Base-by-base conservation (phyloP, 2,113 vertebrate species). In the Pseudorectes ferrugineus region DNA sequence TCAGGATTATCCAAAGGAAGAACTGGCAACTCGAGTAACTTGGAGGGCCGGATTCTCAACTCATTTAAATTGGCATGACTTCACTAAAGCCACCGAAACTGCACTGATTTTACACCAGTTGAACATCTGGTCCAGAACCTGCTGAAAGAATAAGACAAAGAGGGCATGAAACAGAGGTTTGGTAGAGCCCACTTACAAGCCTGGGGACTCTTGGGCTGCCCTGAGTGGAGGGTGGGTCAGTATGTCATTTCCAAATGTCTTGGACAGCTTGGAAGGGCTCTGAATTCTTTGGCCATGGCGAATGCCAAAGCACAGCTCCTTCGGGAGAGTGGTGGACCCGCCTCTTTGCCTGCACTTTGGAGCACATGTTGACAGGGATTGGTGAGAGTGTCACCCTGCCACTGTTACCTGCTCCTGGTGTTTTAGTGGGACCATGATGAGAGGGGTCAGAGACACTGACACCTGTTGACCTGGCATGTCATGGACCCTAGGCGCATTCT, bases 31-130 rank as follows among this genome's bases (percentile, higher is more conserved):
- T 90, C 48, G 20, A 65, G 81, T 95, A 94, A 96, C 89, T 95
- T 76, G 89, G 96, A 95, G 89, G 93, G 96, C 95, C 2, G 79
- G 96, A 95, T 97, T 88, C 92, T 95, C 93, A 62, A 90, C 78
- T 93, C 67, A 25, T 92, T 73, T 88, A 85, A 96, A 85, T 96
- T 96, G 96, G 95, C 93, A 93, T 93, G 89, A 95, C 92, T 96
- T 96, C 93, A 92, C 75, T 80, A 94, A 77, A 96, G 94, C 88
- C 85, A 85, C 79, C 1, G 81, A 92, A 95, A 95, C 92, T 71
- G 71, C 43, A 2, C 82, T 86, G 88, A 82, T 88, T 91, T 96
- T 95, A 88, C 25, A 80, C 55, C 78, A 51, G 75, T 67, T 68
- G 75, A 96, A 59, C 74, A 89, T 72, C 63, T 88, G 85, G 54